Evolutionary conservation across 2,888 invertebrate species (phyloP).

Genomic region (Tethea ocularis): DNA sequence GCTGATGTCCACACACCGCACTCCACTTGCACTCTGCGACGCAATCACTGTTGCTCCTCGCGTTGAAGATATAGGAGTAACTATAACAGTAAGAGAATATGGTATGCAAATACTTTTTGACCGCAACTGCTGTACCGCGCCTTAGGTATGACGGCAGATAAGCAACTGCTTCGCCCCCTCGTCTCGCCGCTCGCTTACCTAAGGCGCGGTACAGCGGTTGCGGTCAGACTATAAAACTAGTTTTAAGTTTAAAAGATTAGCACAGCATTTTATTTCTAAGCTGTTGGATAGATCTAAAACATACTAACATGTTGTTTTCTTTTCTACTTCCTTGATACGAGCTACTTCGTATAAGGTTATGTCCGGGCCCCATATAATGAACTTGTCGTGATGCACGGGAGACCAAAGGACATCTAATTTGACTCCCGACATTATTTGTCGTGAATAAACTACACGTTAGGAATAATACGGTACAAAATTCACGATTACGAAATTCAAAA

Average conservation of each 20-base stretch:
- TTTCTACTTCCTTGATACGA: constrained; percentile 83
- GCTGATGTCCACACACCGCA: constrained; percentile 92
- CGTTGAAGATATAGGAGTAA: constrained; percentile 87
- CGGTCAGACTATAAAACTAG: too few relatives aligned
- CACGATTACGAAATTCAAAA: not conserved
- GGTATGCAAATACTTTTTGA: too few relatives aligned
- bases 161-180: too few relatives aligned
- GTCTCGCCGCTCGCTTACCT: too few relatives aligned
- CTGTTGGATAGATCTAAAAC: not conserved
- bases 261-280: too few relatives aligned
- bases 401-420: constrained; percentile 95
- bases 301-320: constrained; percentile 72
- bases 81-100: constrained; percentile 71
- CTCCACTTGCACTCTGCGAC: constrained; percentile 91
- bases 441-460: not conserved
- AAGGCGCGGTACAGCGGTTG: too few relatives aligned
- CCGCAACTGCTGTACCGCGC: too few relatives aligned
- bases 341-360: constrained; percentile 93
- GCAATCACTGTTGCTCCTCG: constrained; percentile 88
- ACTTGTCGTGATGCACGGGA: constrained; percentile 89
- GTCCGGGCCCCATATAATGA: constrained; percentile 95
- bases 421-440: constrained; percentile 58
- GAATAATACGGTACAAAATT: not conserved
- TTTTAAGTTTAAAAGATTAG: too few relatives aligned
- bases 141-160: too few relatives aligned